Evolutionary conservation across 2,797 vertebrate genomes (phyloP).

Genomic region (Rallus crepitans): DNA sequence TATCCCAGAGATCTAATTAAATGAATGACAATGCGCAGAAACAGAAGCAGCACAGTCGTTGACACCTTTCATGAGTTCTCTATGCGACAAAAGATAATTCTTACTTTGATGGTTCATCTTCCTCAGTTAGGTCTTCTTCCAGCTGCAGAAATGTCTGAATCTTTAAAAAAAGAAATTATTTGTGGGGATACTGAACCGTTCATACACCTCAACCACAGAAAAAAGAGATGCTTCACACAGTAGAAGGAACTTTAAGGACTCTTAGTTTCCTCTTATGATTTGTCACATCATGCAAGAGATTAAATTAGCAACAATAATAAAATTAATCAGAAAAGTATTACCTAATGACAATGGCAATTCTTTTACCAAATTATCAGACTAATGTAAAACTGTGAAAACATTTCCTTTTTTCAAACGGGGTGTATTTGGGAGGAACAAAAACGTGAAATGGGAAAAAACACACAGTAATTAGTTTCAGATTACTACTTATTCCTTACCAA

Average conservation of each 20-base stretch:
- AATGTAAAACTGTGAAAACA: neutral
- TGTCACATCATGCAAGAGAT: neutral
- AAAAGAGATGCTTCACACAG: neutral
- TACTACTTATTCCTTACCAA: constrained; percentile 81
- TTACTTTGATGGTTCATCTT: constrained; percentile 90
- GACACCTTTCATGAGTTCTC: neutral
- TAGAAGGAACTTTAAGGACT: neutral
- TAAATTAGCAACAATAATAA: neutral
- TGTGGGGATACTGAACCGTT: neutral
- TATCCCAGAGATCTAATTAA: neutral
- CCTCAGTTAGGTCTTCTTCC: constrained; percentile 87
- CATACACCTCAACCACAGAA: neutral
- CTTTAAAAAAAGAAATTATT: constrained; percentile 71
- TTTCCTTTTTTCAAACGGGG: neutral
- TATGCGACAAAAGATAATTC: constrained; percentile 29
- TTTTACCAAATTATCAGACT: neutral
- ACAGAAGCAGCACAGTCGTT: neutral
- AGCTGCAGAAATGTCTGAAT: constrained; percentile 91
- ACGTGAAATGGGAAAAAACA: neutral
- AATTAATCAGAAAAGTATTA: neutral
- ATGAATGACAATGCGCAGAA: neutral
- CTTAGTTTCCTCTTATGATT: neutral
- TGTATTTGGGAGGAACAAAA: neutral
- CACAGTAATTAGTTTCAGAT: neutral
- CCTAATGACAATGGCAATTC: neutral